These are phyloP conservation scores for Athalia cordata DNA, from an alignment of 2,888 invertebrate genomes.

Conservation along the genomic window DNA sequence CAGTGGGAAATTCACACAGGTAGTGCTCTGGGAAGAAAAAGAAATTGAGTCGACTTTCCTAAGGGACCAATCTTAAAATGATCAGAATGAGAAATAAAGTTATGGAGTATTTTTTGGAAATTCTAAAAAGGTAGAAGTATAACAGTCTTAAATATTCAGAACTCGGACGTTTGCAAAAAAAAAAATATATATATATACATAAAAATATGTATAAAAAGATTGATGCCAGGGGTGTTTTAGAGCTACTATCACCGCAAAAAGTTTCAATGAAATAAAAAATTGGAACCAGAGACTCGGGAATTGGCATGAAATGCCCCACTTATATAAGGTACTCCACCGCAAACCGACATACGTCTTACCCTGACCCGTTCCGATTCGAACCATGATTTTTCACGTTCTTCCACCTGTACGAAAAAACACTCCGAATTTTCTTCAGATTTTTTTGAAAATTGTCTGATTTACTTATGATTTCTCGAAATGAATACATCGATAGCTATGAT, in stretches of 20 bases:
- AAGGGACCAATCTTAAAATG: not conserved
- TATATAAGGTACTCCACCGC: not conserved
- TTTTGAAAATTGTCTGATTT: too few species aligned
- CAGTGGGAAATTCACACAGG: not conserved
- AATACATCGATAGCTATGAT: too few species aligned
- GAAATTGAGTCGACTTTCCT: not conserved
- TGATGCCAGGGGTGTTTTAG: not conserved
- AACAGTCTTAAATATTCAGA: not conserved
- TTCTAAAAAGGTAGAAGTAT: slow-evolving; percentile 1
- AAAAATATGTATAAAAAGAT: not conserved
- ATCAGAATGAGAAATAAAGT: not conserved
- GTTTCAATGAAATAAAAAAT: not conserved
- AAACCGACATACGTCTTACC: too few species aligned
- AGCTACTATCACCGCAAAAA: slow-evolving; percentile 1
- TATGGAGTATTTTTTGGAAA: not conserved
- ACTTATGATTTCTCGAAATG: too few species aligned
- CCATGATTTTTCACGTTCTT: too few species aligned
- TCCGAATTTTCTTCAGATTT: too few species aligned
- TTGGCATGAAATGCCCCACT: not conserved
- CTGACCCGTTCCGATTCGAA: too few species aligned
- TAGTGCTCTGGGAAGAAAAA: not conserved
- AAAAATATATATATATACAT: not conserved
- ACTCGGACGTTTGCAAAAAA: not conserved
- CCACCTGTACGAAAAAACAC: too few species aligned
- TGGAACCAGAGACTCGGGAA: not conserved